phyloP scores from a whole-genome alignment of 2,888 invertebrate species.

The Ectobius pallidus region DNA sequence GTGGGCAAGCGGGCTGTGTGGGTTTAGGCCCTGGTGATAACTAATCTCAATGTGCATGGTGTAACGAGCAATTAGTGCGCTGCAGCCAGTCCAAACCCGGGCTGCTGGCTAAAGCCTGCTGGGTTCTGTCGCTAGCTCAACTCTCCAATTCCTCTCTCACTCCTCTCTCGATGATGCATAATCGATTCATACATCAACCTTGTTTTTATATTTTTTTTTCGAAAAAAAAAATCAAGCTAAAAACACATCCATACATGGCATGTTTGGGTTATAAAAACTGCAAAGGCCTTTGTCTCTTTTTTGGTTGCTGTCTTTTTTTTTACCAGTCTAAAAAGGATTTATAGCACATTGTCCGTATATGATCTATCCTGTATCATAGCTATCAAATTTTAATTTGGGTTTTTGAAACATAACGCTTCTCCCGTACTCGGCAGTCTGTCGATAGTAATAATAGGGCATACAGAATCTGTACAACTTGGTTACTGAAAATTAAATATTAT shows the following conservation, averaged over 20 bases:
- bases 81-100: not conserved
- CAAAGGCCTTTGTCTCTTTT: conserved; percentile 20
- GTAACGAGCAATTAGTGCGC: conserved; percentile 24
- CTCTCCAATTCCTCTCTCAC: not conserved
- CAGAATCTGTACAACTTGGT: not conserved
- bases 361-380: conserved; percentile 12
- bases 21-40: conserved; percentile 17
- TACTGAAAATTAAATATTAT: conserved; percentile 11
- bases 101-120: not conserved
- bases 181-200: conserved; percentile 28
- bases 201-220: not conserved
- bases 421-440: not conserved
- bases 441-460: conserved; percentile 3
- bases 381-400: conserved; percentile 26
- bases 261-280: conserved; percentile 20
- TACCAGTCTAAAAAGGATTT: conserved; percentile 11
- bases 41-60: conserved; percentile 20
- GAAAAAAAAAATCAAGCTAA: not conserved
- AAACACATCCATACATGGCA: conserved; percentile 21
- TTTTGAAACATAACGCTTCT: conserved; percentile 1
- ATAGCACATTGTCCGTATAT: conserved; percentile 24
- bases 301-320: not conserved
- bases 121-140: not conserved
- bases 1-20: not conserved
- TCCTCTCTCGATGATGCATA: conserved; percentile 18